phyloP scores from a whole-genome alignment of 2,797 vertebrate genomes.

The Potorous gilbertii region DNA sequence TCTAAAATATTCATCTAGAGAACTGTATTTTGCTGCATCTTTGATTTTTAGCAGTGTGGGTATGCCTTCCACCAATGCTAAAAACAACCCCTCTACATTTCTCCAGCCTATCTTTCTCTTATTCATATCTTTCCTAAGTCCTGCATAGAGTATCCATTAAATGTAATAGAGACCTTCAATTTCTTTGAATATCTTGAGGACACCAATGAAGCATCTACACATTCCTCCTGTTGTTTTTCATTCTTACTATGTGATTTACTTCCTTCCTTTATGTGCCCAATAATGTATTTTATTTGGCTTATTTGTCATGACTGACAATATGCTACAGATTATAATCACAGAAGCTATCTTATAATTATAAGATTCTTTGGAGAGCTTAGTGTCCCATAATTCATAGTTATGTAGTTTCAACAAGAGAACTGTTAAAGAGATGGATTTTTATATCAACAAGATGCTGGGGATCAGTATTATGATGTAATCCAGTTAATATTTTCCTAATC shows the following conservation, averaged over 20 bases:
- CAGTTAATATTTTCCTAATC: background rate
- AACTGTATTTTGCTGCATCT: background rate
- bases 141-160: background rate
- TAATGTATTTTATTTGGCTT: background rate
- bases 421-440: background rate
- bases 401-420: background rate
- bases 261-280: background rate
- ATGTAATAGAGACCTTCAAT: background rate
- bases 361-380: background rate
- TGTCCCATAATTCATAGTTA: background rate
- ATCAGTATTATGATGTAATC: background rate
- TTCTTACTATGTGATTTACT: background rate
- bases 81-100: background rate
- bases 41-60: background rate
- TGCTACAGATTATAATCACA: background rate
- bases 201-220: background rate
- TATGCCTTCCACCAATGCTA: background rate
- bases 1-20: background rate
- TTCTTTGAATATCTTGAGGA: background rate
- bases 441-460: background rate
- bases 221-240: background rate
- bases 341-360: background rate
- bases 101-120: background rate
- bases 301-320: background rate
- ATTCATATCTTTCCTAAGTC: background rate